These are phyloP conservation scores for Chorisops tibialis DNA, from an alignment of 2,888 invertebrate genomes.

Conservation along the genomic window DNA sequence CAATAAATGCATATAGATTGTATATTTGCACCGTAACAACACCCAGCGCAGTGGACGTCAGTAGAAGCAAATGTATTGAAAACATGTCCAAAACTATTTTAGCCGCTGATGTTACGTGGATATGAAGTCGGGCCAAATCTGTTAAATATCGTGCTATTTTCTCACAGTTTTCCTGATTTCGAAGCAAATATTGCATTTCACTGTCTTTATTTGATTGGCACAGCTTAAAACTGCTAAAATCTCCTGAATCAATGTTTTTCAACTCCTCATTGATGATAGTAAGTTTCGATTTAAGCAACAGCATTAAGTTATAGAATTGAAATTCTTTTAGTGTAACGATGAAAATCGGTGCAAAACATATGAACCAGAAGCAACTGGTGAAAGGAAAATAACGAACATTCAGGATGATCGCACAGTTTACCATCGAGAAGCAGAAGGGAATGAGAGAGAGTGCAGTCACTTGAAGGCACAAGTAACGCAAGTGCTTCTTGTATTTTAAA, in stretches of 20 bases:
- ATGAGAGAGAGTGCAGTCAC: constrained; percentile 34
- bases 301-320: constrained; percentile 41
- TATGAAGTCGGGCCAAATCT: constrained; percentile 38
- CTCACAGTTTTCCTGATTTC: constrained; percentile 14
- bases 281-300: constrained; percentile 39
- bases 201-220: constrained; percentile 6
- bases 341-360: constrained; percentile 41
- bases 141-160: constrained; percentile 29
- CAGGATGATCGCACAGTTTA: constrained; percentile 41
- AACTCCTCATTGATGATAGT: constrained; percentile 37
- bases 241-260: not conserved
- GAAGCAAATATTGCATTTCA: constrained; percentile 3
- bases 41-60: constrained; percentile 39
- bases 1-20: constrained; percentile 39
- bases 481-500: constrained; percentile 34
- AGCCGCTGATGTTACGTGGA: constrained; percentile 36
- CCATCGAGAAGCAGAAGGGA: constrained; percentile 40
- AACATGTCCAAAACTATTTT: constrained; percentile 39
- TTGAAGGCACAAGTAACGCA: constrained; percentile 36
- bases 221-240: not conserved
- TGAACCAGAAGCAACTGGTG: constrained; percentile 40
- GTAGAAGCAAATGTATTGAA: constrained; percentile 38
- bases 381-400: constrained; percentile 15
- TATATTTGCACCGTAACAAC: constrained; percentile 42
- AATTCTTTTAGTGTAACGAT: constrained; percentile 40